Evolutionary conservation across 2,113 vertebrate genomes (phyloP), one percentile per base, ranked within the genome.

Genomic region (Arvicanthis niloticus): DNA sequence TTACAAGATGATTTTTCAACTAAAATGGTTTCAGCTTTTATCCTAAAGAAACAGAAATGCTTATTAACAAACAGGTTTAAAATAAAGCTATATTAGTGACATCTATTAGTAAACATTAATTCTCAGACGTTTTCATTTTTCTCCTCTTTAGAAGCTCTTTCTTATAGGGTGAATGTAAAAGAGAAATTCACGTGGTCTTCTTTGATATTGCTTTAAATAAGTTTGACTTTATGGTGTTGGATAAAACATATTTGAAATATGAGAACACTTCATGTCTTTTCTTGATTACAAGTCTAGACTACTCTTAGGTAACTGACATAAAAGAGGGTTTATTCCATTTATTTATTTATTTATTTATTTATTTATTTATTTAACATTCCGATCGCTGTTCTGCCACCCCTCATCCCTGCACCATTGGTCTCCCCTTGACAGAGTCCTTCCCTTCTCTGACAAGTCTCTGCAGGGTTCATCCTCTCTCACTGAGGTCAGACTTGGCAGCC

Each of bases 21-120:
- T 90, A 85, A 97, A 92, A 91, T 81, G 31, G 26, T 78, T 29
- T 77, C 37, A 78, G 24, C 90, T 90, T 96, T 93, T 77, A 21
- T 93, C 67, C 15, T 3, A 5, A 97, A 91, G 45, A 90, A 91
- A 91, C 72, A 95, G 89, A 80, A 22, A 88, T 75, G 22, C 26
- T 84, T 96, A 86, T 91, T 95, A 86, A 88, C 60, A 96, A 90
- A 90, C 2, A 80, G 34, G 48, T 85, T 94, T 96, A 67, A 94
- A 94, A 88, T 31, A 29, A 86, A 92, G 21, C 21, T 88, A 67
- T 3, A 81, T 22, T 72, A 24, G 12, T 86, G 91, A 92, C 37
- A 9, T 82, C 94, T 58, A 72, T 19, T 58, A 42, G 19, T 62
- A 89, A 96, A 87, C 84, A 67, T 62, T 77, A 93, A 60, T 51